Conservation (phyloP, 2,888 invertebrate genomes). For the Autographa pulchrina region DNA sequence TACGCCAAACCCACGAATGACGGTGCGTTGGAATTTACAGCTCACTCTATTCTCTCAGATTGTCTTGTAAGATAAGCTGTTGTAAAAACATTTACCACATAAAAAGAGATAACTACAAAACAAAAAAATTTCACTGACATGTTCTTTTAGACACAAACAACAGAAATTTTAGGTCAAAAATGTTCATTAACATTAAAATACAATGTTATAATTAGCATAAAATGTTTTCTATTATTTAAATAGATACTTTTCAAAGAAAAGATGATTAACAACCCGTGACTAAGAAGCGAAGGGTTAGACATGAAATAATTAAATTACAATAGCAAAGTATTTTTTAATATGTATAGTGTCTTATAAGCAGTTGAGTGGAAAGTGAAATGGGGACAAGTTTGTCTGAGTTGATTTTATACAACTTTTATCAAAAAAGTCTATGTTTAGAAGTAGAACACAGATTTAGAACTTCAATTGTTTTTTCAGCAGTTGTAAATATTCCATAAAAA, state of each 20-base stretch:
- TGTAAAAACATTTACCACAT: background rate
- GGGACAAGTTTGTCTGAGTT: too few relatives aligned
- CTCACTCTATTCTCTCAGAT: background rate
- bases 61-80: background rate
- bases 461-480: too few relatives aligned
- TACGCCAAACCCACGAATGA: background rate
- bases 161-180: background rate
- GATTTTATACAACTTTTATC: too few relatives aligned
- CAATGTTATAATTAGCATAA: background rate
- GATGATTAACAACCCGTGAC: background rate
- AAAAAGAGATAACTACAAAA: background rate
- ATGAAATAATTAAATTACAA: background rate
- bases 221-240: slow-evolving; percentile 1
- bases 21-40: slow-evolving; percentile 2
- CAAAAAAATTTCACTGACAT: background rate
- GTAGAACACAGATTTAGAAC: too few relatives aligned
- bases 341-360: background rate
- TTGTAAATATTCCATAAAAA: too few relatives aligned
- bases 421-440: too few relatives aligned
- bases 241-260: background rate
- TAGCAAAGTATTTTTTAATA: background rate
- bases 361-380: too few relatives aligned
- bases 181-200: background rate
- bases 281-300: background rate
- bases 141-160: background rate